Evolutionary conservation across 2,113 vertebrate species (phyloP), one percentile per base, ranked within the genome.

Genomic region (Mungos mungo): DNA sequence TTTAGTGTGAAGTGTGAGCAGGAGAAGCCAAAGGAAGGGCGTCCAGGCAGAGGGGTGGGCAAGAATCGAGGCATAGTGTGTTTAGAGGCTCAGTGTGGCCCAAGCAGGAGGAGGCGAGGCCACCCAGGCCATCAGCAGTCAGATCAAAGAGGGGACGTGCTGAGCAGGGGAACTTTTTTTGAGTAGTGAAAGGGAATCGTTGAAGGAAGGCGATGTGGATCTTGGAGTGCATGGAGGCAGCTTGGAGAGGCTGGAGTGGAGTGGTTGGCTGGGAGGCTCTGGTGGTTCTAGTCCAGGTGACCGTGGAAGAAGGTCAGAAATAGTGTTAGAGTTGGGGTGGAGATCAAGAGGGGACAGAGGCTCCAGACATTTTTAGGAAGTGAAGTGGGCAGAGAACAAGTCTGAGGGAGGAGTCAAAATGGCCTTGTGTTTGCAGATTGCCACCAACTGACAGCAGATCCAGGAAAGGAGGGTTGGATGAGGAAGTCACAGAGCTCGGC

Each of bases 51-150:
- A 38, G 65, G 77, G 2, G 11, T 57, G 38, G 60, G 52, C 14
- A 7, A 33, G 25, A 47, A 31, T 23, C 38, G 35, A 27, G 25
- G 25, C 41, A 1, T 2, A 0, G 13, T 5, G 2, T 8, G 0
- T 29, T 65, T 25, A 31, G 41, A 11, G 66, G 57, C 45, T 65
- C 52, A 1, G 0, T 0, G 7, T 23, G 45, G 45, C 38, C 0
- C 1, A 69, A 76, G n/a, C 16, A 12, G 1, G 57, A 38, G 29
- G 31, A 60, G 54, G 23, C 1, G 71, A 65, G 85, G 85, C 54
- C 57, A 41, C 0, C 2, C 4, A 25, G 33, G 47, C 19, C 23
- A 0, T 29, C 54, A 38, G 27, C 71, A 29, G 23, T 50, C n/a
- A n/a, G 29, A 33, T 41, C 11, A n/a, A 4, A 10, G 41, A 52